Evolutionary conservation across 1,140 invertebrate genomes (phyloP).

Genomic region (Achatina immaculata): DNA sequence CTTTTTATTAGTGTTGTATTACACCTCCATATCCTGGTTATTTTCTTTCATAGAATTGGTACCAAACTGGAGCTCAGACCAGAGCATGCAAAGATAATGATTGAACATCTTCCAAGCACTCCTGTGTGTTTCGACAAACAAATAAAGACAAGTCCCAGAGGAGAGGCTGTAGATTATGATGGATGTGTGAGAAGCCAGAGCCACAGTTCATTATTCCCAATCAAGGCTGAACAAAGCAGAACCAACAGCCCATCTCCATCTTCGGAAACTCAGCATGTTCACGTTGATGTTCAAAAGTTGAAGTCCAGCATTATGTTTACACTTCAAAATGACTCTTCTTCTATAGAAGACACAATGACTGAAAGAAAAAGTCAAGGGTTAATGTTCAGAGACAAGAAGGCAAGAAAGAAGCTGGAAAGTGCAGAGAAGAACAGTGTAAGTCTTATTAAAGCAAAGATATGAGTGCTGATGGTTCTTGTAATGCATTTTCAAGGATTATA

Average conservation of each 20-base stretch:
- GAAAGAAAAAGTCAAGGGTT: conserved; percentile 36
- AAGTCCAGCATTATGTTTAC: conserved; percentile 55
- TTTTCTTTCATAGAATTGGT: too few relatives aligned
- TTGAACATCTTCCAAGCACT: conserved; percentile 39
- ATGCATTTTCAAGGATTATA: too few relatives aligned
- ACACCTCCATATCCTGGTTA: too few relatives aligned
- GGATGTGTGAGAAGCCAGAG: conserved; percentile 43
- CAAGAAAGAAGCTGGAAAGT: not conserved
- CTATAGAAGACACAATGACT: conserved; percentile 52
- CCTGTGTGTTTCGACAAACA: not conserved
- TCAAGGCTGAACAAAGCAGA: not conserved
- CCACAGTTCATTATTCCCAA: conserved; percentile 45
- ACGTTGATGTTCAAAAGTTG: conserved; percentile 61
- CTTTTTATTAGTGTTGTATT: too few relatives aligned
- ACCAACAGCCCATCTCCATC: not conserved
- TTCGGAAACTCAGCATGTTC: conserved; percentile 43
- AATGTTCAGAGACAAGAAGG: not conserved
- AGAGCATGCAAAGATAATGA: too few relatives aligned
- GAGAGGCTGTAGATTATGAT: conserved; percentile 51
- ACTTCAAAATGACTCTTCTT: conserved; percentile 55
- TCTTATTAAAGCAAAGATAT: too few relatives aligned
- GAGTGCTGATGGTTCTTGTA: too few relatives aligned
- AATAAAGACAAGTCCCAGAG: not conserved
- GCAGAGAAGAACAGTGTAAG: conserved; percentile 12
- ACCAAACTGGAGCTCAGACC: too few relatives aligned